Base-by-base conservation (phyloP, 2,888 invertebrate genomes). In the Lissonota sp. region DNA sequence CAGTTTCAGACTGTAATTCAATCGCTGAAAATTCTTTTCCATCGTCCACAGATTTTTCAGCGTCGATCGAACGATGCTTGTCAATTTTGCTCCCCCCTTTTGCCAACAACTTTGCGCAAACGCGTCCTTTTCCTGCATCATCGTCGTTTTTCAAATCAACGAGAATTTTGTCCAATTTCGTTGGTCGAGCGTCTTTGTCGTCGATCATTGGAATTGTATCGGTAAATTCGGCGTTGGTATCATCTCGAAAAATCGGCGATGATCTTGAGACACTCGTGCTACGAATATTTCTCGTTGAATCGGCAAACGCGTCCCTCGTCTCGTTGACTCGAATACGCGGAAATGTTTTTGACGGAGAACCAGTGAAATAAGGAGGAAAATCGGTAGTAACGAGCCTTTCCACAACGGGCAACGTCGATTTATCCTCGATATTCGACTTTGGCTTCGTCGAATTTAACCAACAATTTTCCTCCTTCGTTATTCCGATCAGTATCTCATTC, bases 361-460 rank as follows among this genome's bases (percentile, higher is more conserved):
- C 72, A 7, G 67, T 67, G 44, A 70, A 75, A 7, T 81, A 63
- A 4, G 78, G 63, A 44, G 72, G 44, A 71, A 81, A 71, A 51
- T 80, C 64, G 42, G 26, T 57, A 53, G 67, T 70, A 0, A 16
- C 60, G 7, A 53, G 46, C 1, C 53, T 16, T 1, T 69, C 58
- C 5, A 75, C n/a, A 44, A 71, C 76, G 6, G 62, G 64, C 0
- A 80, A 70, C 84, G 83, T 79, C 14, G 76, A 49, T 71, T 83
- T 79, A 14, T 81, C 77, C 10, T 83, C 73, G 37, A 83, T 76
- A 75, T 84, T 83, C 16, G 81, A 79, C 16, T 69, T 53, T 14
- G 53, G 67, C 5, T 57, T 51, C 49, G 44, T 39, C 26, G 70
- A 14, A 3, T 1, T 26, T 8, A 66, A 12, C 69, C 73, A 72